A percentile compares a stretch with the other conserved stretches of the same genome.
phyloP scores from a whole-genome alignment of 2,113 vertebrate species.

The Atrichornis clamosus region DNA sequence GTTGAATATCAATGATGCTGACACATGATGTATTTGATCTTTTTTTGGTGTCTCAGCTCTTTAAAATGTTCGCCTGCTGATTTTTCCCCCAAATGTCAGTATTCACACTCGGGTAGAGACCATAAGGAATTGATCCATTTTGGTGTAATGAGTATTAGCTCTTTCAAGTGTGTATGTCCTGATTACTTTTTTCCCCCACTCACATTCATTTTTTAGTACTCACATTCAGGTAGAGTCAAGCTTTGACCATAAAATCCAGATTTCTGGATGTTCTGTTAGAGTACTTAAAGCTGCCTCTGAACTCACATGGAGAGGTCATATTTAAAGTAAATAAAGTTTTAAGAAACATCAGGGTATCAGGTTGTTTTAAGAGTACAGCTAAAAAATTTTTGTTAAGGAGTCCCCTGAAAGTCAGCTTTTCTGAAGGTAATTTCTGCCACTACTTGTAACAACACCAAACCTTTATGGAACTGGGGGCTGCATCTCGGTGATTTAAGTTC shows the following conservation, averaged over 20 bases:
- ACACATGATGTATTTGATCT: background rate
- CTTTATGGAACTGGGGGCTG: background rate
- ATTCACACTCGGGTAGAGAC: background rate
- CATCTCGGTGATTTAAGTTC: background rate
- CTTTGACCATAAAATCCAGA: background rate
- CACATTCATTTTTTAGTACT: background rate
- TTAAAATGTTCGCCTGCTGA: background rate
- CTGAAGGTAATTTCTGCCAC: background rate
- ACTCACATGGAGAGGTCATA: background rate
- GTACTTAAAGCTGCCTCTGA: background rate
- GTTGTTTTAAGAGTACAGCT: background rate
- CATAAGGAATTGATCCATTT: background rate
- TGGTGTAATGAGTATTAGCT: background rate
- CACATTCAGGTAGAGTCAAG: background rate
- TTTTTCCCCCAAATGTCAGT: background rate
- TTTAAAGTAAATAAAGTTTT: background rate
- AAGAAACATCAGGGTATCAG: background rate
- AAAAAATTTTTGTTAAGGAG: background rate
- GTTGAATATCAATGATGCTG: background rate
- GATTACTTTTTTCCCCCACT: fast-evolving
- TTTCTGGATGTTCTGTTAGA: background rate
- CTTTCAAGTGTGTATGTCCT: background rate
- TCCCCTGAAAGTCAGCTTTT: background rate
- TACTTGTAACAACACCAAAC: background rate
- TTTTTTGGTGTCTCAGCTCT: background rate